A percentile compares a stretch with the other conserved stretches of the same genome.
Evolutionary conservation across 2,888 invertebrate genomes (phyloP).

Genomic region (Leucophenga maculata): DNA sequence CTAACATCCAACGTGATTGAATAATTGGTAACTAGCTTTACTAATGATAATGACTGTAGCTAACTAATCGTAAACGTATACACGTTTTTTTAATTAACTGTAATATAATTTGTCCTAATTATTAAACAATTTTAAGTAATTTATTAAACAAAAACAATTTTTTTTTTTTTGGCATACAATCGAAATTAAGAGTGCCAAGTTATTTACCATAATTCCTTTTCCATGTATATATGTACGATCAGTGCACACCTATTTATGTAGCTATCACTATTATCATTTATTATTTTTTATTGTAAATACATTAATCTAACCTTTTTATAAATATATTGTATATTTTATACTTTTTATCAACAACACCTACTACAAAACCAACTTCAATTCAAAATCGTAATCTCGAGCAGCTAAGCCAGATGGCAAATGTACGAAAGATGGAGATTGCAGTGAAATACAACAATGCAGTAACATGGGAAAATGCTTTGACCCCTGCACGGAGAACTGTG

Average conservation of each 20-base stretch:
- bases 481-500: slow-evolving; percentile 70
- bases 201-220: slow-evolving; percentile 29
- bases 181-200: neutral
- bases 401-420: slow-evolving; percentile 68
- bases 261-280: slow-evolving; percentile 43
- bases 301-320: slow-evolving; percentile 60
- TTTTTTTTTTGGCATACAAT: slow-evolving; percentile 8
- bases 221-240: slow-evolving; percentile 49
- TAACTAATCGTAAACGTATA: slow-evolving; percentile 58
- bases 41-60: slow-evolving; percentile 63
- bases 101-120: slow-evolving; percentile 53
- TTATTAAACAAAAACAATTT: slow-evolving; percentile 27
- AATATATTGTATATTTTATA: slow-evolving; percentile 62
- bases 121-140: slow-evolving; percentile 11
- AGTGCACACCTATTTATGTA: slow-evolving; percentile 49
- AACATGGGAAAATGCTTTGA: slow-evolving; percentile 69
- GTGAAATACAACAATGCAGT: slow-evolving; percentile 70
- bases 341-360: slow-evolving; percentile 48
- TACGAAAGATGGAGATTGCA: slow-evolving; percentile 72
- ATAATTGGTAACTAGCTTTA: slow-evolving; percentile 56
- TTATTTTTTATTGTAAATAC: slow-evolving; percentile 56
- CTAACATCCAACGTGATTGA: slow-evolving; percentile 56
- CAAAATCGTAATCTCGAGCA: slow-evolving; percentile 48
- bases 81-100: slow-evolving; percentile 56
- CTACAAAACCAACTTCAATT: slow-evolving; percentile 42